Percentiles rank a stretch among this genome's conserved stretches.
Evolutionary conservation across 2,113 vertebrate genomes (phyloP).

Genomic region (Haemorhous mexicanus): DNA sequence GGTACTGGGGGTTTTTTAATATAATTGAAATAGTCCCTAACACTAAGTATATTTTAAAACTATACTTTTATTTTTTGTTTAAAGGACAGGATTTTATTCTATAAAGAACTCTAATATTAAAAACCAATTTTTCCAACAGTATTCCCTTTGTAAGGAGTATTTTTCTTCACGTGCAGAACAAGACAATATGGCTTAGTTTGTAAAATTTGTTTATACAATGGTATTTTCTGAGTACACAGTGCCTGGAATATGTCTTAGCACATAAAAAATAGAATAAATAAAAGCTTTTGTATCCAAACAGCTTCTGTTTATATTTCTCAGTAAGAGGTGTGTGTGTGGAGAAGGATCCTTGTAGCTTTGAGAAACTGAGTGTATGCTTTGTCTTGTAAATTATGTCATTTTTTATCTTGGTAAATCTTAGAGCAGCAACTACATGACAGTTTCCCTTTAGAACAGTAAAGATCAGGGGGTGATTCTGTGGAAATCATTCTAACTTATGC

Average conservation of each 20-base stretch:
- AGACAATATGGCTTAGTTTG: not conserved
- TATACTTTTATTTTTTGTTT: not conserved
- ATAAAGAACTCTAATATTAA: not conserved
- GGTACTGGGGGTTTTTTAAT: not conserved
- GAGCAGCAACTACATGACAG: not conserved
- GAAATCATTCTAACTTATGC: not conserved
- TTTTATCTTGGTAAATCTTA: not conserved
- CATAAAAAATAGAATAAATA: constrained; percentile 48
- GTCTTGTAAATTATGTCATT: not conserved
- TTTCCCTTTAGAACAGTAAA: not conserved
- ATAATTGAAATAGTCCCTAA: not conserved
- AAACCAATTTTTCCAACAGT: not conserved
- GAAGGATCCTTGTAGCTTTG: not conserved
- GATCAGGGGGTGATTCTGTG: not conserved
- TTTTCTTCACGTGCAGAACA: constrained; percentile 3
- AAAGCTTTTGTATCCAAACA: not conserved
- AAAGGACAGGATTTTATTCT: not conserved
- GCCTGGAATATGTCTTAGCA: constrained; percentile 42
- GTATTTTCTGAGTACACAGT: not conserved
- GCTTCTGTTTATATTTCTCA: constrained; percentile 27
- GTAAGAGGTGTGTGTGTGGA: not conserved
- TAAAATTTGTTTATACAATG: constrained; percentile 5
- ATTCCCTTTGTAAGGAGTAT: not conserved
- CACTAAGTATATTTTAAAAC: not conserved
- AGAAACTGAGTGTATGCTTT: not conserved